phyloP scores from a whole-genome alignment of 2,113 vertebrate species.

The Tragelaphus buxtoni region DNA sequence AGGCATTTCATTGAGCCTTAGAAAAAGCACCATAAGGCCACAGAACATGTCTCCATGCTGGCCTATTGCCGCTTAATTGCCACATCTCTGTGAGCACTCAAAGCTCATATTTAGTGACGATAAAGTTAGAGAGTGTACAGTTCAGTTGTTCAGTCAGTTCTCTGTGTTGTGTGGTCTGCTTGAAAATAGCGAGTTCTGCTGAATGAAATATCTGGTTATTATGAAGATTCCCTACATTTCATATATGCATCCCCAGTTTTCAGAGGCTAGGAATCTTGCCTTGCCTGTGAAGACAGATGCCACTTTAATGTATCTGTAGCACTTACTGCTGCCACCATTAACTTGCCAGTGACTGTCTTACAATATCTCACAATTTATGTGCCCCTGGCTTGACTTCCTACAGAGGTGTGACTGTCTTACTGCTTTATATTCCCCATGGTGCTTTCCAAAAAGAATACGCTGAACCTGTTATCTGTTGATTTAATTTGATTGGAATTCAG shows the following conservation, averaged over 20 bases:
- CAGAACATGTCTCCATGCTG: background rate
- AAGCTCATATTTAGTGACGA: background rate
- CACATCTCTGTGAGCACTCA: background rate
- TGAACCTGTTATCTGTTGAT: background rate
- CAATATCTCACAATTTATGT: background rate
- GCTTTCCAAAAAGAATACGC: background rate
- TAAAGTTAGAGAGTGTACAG: background rate
- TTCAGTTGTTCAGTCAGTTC: background rate
- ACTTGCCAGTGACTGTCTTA: background rate
- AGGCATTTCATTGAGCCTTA: background rate
- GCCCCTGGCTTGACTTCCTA: background rate
- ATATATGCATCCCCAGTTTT: background rate
- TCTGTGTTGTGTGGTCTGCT: background rate
- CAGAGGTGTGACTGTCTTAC: background rate
- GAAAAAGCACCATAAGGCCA: background rate
- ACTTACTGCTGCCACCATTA: background rate
- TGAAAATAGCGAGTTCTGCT: background rate
- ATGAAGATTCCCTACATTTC: background rate
- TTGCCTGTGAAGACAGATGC: background rate
- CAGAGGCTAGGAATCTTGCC: background rate
- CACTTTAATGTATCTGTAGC: background rate
- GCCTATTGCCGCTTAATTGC: background rate
- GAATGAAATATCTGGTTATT: background rate
- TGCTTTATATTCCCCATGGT: background rate
- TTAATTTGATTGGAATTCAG: background rate